These are phyloP conservation scores for Pheucticus melanocephalus DNA, from an alignment of 2,113 vertebrate species.

Conservation along the genomic window DNA sequence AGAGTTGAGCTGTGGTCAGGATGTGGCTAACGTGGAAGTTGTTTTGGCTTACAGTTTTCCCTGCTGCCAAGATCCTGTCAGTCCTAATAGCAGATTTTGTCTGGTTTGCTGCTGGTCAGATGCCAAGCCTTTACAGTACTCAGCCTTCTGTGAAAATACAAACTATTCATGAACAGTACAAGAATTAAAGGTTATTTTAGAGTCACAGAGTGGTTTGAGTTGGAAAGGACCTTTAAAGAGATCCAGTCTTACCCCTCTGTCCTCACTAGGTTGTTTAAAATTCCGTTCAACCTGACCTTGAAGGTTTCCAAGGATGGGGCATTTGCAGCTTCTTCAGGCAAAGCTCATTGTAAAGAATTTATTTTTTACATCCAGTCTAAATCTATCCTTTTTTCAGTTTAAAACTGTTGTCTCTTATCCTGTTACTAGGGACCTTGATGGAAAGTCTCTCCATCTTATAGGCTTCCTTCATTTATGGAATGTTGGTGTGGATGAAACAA, in stretches of 20 bases:
- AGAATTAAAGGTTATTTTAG: not conserved
- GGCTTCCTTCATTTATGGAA: not conserved
- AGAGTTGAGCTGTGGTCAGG: slow-evolving; percentile 6
- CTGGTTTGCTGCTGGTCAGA: not conserved
- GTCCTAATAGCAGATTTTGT: not conserved
- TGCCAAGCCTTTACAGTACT: not conserved
- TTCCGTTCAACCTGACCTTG: not conserved
- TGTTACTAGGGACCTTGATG: not conserved
- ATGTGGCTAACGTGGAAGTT: slow-evolving; percentile 28
- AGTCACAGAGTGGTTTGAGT: not conserved
- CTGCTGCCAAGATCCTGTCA: not conserved
- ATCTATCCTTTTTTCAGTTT: not conserved
- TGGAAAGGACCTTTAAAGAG: not conserved
- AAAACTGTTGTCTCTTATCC: not conserved
- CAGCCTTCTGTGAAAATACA: not conserved
- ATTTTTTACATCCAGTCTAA: not conserved
- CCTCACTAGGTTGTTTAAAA: not conserved
- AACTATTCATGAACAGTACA: not conserved
- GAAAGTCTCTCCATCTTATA: not conserved
- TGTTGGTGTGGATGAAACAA: too few species aligned
- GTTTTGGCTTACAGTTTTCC: not conserved
- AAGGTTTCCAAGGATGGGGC: not conserved
- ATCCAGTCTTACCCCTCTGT: not conserved
- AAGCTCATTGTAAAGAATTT: not conserved
- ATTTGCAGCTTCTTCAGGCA: not conserved